Percentiles rank a stretch among this genome's conserved stretches.
phyloP scores from a whole-genome alignment of 2,113 vertebrate species.

The Prolemur simus region DNA sequence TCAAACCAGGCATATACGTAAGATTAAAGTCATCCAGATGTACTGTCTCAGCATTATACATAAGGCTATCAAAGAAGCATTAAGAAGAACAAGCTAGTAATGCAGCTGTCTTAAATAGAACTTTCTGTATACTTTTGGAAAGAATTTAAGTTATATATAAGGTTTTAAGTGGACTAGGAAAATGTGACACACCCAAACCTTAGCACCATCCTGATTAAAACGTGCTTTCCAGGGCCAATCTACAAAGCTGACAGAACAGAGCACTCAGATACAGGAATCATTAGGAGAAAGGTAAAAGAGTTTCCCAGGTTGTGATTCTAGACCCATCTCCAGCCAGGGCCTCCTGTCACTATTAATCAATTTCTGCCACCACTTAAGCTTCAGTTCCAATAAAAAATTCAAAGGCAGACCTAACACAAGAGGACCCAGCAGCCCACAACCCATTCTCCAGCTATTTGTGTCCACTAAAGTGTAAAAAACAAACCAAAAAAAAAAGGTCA shows the following conservation, averaged over 20 bases:
- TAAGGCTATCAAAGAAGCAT: not conserved
- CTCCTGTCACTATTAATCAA: not conserved
- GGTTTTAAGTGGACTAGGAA: not conserved
- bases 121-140: not conserved
- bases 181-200: not conserved
- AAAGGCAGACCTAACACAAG: not conserved
- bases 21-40: not conserved
- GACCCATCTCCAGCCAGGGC: not conserved
- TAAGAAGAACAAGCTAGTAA: not conserved
- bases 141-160: conserved; percentile 5
- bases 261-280: not conserved
- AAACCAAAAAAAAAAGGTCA: not conserved
- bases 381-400: conserved; percentile 22
- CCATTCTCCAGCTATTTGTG: not conserved
- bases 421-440: not conserved
- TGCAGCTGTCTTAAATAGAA: not conserved
- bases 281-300: not conserved
- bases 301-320: not conserved
- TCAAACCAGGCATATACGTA: not conserved
- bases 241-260: not conserved
- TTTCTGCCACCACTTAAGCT: not conserved
- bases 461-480: not conserved
- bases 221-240: not conserved
- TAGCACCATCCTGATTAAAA: not conserved
- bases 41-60: not conserved